A percentile compares a stretch with the other conserved stretches of the same genome.
Conservation (phyloP, 2,113 vertebrate genomes). For the Pyrgilauda ruficollis region DNA sequence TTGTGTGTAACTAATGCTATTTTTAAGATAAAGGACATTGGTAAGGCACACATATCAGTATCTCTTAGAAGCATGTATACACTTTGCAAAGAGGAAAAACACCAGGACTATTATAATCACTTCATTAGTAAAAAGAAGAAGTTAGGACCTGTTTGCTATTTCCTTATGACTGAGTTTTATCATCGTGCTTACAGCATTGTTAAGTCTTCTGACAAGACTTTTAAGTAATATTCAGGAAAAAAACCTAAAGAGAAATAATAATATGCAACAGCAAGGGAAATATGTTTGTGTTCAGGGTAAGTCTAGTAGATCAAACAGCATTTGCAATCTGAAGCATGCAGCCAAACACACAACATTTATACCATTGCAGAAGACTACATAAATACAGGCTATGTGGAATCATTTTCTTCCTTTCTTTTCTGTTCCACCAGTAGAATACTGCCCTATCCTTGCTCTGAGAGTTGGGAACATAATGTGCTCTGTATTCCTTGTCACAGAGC, state of each 20-base stretch:
- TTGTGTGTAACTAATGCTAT: slow-evolving; percentile 46
- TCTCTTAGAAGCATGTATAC: not conserved
- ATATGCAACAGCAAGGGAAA: not conserved
- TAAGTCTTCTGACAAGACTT: not conserved
- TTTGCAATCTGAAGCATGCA: not conserved
- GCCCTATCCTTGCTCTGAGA: not conserved
- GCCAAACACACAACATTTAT: not conserved
- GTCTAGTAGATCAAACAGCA: not conserved
- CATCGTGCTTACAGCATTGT: not conserved
- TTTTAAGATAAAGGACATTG: slow-evolving; percentile 49
- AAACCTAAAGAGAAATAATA: not conserved
- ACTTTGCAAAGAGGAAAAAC: not conserved
- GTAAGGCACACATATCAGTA: not conserved
- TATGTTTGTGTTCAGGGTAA: not conserved
- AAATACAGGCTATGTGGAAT: not conserved
- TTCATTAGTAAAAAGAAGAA: not conserved
- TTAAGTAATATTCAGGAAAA: not conserved
- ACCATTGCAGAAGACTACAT: not conserved
- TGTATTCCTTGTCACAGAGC: slow-evolving; percentile 23
- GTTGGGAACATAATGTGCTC: slow-evolving; percentile 16
- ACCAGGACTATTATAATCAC: not conserved
- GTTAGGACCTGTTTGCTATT: not conserved
- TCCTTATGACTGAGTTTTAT: not conserved
- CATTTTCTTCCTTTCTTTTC: not conserved
- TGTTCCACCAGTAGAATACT: not conserved